phyloP scores from a whole-genome alignment of 2,888 invertebrate species.

The Corythucha ciliata region DNA sequence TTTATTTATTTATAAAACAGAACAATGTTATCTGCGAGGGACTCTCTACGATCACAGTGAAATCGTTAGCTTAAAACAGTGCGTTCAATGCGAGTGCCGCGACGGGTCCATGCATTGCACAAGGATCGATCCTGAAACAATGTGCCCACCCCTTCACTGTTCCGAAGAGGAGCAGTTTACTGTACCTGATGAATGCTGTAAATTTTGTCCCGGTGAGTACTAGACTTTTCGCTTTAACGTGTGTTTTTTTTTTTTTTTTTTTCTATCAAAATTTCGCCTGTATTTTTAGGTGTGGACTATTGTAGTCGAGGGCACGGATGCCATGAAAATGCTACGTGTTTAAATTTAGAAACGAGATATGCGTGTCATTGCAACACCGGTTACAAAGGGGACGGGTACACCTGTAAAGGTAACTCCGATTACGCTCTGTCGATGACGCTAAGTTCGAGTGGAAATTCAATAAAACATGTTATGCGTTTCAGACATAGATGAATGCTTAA shows the following conservation, averaged over 20 bases:
- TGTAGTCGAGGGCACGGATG: slow-evolving; percentile 81
- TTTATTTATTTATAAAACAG: slow-evolving; percentile 41
- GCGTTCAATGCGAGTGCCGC: slow-evolving; percentile 71
- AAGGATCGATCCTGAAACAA: slow-evolving; percentile 58
- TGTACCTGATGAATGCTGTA: slow-evolving; percentile 79
- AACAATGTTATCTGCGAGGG: slow-evolving; percentile 59
- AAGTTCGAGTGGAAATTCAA: no score
- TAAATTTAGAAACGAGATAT: slow-evolving; percentile 82
- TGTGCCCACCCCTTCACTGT: slow-evolving; percentile 70
- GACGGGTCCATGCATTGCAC: slow-evolving; percentile 74
- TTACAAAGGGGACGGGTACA: slow-evolving; percentile 76
- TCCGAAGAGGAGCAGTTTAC: slow-evolving; percentile 66
- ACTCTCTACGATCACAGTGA: slow-evolving; percentile 74
- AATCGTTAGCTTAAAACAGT: slow-evolving; percentile 60
- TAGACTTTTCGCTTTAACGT: neutral
- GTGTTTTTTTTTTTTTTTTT: neutral
- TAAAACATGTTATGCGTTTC: no score
- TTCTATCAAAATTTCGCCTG: neutral
- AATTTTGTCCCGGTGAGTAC: slow-evolving; percentile 69
- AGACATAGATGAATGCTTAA: slow-evolving; percentile 81
- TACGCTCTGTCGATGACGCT: no score
- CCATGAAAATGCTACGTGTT: slow-evolving; percentile 82
- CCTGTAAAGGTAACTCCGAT: slow-evolving; percentile 61
- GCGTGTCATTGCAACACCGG: slow-evolving; percentile 85
- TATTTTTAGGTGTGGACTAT: slow-evolving; percentile 61